phyloP scores from a whole-genome alignment of 1,140 invertebrate genomes.

The Physella acuta region DNA sequence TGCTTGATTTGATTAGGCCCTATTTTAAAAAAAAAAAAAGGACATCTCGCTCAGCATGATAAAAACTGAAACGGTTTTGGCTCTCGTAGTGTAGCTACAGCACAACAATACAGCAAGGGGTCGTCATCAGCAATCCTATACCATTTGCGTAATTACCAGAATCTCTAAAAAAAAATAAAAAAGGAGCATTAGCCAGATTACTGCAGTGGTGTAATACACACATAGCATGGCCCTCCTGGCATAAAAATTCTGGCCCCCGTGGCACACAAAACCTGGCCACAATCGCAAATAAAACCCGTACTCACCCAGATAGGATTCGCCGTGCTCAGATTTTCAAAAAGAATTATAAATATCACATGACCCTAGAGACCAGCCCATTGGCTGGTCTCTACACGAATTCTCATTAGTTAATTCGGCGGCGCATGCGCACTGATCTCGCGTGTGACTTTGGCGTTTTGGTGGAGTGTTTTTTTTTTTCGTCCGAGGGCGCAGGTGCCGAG shows the following conservation, averaged over 20 bases:
- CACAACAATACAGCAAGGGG: no score
- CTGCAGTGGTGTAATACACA: background rate
- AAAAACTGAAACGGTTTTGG: no score
- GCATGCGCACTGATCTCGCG: background rate
- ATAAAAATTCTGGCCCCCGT: background rate
- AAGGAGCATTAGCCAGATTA: background rate
- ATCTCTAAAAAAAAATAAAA: no score
- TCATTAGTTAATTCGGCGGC: background rate
- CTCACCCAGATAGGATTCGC: no score
- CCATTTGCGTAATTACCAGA: no score
- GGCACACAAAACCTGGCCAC: background rate
- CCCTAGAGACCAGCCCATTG: background rate
- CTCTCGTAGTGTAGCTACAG: no score
- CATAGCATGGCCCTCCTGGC: background rate
- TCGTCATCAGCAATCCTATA: no score
- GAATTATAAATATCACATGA: background rate
- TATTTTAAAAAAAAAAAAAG: no score
- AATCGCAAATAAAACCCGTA: no score
- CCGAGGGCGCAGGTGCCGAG: background rate
- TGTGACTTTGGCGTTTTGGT: background rate
- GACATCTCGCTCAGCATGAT: no score
- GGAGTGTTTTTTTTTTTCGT: background rate
- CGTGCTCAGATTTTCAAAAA: background rate
- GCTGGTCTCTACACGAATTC: background rate
- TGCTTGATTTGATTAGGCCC: no score